These are phyloP conservation scores for Anolis carolinensis DNA, from an alignment of 2,113 vertebrate genomes.

Conservation along the genomic window DNA sequence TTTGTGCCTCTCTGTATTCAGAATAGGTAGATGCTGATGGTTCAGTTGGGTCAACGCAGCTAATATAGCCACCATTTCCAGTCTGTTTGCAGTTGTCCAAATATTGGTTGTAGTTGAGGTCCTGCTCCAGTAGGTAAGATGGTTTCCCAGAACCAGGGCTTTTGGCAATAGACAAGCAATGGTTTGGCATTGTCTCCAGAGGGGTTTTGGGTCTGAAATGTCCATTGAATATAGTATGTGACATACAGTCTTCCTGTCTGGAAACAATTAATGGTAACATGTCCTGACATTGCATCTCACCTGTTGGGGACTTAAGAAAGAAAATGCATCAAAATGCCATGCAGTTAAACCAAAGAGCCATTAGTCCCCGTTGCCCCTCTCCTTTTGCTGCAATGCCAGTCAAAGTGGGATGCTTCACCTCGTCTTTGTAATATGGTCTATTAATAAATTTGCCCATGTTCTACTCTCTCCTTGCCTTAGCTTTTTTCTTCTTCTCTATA, in stretches of 20 bases:
- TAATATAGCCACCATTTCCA: slow-evolving; percentile 20
- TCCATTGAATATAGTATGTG: slow-evolving; percentile 46
- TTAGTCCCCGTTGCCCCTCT: background rate
- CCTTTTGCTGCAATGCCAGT: too few relatives aligned
- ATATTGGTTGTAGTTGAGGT: slow-evolving; percentile 37
- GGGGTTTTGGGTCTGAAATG: slow-evolving; percentile 49
- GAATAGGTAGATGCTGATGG: slow-evolving; percentile 40
- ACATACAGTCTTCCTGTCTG: slow-evolving; percentile 36
- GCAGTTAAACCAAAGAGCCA: background rate
- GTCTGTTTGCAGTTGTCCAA: slow-evolving; percentile 56
- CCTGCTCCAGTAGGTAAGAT: slow-evolving; percentile 5
- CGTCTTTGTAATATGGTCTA: too few relatives aligned
- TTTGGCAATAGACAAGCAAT: slow-evolving; percentile 61
- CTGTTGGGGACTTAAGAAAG: slow-evolving; percentile 71
- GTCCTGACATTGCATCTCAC: slow-evolving; percentile 44
- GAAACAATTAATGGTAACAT: slow-evolving; percentile 65
- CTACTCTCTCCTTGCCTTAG: background rate
- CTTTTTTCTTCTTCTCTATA: background rate
- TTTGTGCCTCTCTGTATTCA: background rate
- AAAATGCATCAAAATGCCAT: slow-evolving; percentile 23
- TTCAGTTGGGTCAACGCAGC: slow-evolving; percentile 42
- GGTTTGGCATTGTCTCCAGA: slow-evolving; percentile 32
- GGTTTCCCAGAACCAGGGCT: slow-evolving; percentile 26
- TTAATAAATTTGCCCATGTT: too few relatives aligned
- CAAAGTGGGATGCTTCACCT: too few relatives aligned